These are phyloP conservation scores for Synanthedon andrenaeformis DNA, from an alignment of 2,888 invertebrate species.

Conservation along the genomic window DNA sequence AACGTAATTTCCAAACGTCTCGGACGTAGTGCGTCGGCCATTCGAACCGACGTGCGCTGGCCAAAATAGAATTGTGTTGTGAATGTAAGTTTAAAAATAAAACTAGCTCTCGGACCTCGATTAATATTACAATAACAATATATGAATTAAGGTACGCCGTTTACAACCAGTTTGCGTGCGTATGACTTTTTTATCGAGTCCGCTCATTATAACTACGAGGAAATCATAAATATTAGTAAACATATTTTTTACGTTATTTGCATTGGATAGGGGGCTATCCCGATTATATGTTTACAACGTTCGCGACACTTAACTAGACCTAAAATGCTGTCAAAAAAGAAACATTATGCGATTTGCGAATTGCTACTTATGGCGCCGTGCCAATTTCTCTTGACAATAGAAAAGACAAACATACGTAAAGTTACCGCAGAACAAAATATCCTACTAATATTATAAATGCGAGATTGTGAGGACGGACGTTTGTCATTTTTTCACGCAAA, in stretches of 20 bases:
- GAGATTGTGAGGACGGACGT: no score
- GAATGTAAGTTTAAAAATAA: slow-evolving; percentile 23
- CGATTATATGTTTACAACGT: not conserved
- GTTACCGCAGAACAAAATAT: no score
- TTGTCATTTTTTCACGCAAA: no score
- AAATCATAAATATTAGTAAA: not conserved
- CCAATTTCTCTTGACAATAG: no score
- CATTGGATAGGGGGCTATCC: not conserved
- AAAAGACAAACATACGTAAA: no score
- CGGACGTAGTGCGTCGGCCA: slow-evolving; percentile 12
- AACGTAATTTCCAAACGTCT: not conserved
- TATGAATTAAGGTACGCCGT: not conserved
- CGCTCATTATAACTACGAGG: slow-evolving; percentile 1
- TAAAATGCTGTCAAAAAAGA: no score
- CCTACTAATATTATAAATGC: no score
- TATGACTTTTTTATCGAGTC: not conserved
- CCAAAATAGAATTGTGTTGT: slow-evolving; percentile 20
- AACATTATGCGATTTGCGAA: no score
- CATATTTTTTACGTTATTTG: not conserved
- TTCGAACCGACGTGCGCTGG: slow-evolving; percentile 19
- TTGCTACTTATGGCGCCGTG: no score
- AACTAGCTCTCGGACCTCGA: slow-evolving; percentile 3
- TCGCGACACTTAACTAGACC: not conserved
- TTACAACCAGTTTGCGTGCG: not conserved
- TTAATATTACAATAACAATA: not conserved